A percentile compares a stretch with the other conserved stretches of the same genome.
These are phyloP conservation scores for Lacanobia oleracea DNA, from an alignment of 2,888 invertebrate genomes.

Conservation along the genomic window DNA sequence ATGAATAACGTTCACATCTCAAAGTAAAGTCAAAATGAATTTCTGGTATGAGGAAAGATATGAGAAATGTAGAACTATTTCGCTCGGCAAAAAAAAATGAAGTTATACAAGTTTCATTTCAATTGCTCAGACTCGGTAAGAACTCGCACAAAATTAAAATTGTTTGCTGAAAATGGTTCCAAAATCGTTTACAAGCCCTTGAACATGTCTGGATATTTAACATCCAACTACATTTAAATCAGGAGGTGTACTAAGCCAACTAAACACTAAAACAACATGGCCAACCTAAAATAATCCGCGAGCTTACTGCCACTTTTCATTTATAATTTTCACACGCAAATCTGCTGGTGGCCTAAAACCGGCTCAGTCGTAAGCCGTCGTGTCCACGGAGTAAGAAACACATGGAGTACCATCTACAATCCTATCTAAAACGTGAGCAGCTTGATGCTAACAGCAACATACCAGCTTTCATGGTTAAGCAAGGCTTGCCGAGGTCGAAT, in stretches of 20 bases:
- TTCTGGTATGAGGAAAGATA: not conserved
- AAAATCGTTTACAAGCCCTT: not conserved
- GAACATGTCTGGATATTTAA: constrained; percentile 3
- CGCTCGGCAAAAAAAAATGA: not conserved
- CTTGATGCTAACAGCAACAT: too few relatives aligned
- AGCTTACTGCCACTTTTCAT: constrained; percentile 63
- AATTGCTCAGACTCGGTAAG: not conserved
- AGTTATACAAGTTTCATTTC: not conserved
- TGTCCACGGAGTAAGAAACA: constrained; percentile 16
- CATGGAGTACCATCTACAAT: not conserved
- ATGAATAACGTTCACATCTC: constrained; percentile 24
- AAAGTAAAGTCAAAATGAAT: not conserved
- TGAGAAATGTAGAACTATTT: constrained; percentile 10
- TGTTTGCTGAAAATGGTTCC: not conserved
- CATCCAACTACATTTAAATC: constrained; percentile 14
- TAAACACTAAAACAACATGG: constrained; percentile 35
- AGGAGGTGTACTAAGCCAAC: constrained; percentile 28
- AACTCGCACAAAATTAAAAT: constrained; percentile 11
- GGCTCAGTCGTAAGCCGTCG: constrained; percentile 57
- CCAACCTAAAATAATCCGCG: constrained; percentile 48
- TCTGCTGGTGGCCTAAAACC: constrained; percentile 61
- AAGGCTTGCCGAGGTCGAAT: too few relatives aligned
- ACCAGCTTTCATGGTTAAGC: too few relatives aligned
- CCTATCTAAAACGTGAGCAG: not conserved
- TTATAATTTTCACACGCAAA: constrained; percentile 67